Evolutionary conservation across 2,888 invertebrate genomes (phyloP), one percentile per base, ranked within the genome.

Genomic region (Synergus umbraculus): DNA sequence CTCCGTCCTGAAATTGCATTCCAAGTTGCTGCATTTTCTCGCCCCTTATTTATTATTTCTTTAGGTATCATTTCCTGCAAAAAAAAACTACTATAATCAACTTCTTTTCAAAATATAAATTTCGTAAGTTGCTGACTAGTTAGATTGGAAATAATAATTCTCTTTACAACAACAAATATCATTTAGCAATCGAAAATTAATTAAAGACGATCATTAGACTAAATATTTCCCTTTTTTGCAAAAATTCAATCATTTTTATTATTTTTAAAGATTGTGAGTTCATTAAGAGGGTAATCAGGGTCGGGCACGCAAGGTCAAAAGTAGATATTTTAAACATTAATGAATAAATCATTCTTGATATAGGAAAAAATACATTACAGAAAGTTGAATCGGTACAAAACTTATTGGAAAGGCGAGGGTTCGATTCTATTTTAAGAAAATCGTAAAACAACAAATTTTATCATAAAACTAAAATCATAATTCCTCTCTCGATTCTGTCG

Each of bases 221-320:
- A 67, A 67, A 67, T 46, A 67, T 67, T 67, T 22, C 67, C 10
- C 9, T 44, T 44, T 13, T 44, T 8, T 44, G 46, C 12, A 22
- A 13, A 67, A 46, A 18, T 66, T 1, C 15, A 18, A 66, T 66
- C 18, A 10, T 18, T 41, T 66, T 43, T 43, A 18, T 66, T 41
- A 37, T 15, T 29, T 41, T 37, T 41, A 41, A 29, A 66, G 43
- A 66, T 18, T 18, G 9, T 18, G 18, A 66, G 66, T 66, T 44
- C 44, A 43, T 43, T 66, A n/a, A 44, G 18, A 66, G 66, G 4
- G 18, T 44, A 66, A 66, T 37, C n/a, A 66, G 66, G 66, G 66
- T 43, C 66, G 66, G n/a, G 5, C 37, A 66, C 66, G 41, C 5
- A 46, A 46, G 46, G 67, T 67, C 12, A 67, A n/a, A 67, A 10